Evolutionary conservation across 2,888 invertebrate genomes (phyloP), one percentile per base, ranked within the genome.

Genomic region (Leucophora obtusa): DNA sequence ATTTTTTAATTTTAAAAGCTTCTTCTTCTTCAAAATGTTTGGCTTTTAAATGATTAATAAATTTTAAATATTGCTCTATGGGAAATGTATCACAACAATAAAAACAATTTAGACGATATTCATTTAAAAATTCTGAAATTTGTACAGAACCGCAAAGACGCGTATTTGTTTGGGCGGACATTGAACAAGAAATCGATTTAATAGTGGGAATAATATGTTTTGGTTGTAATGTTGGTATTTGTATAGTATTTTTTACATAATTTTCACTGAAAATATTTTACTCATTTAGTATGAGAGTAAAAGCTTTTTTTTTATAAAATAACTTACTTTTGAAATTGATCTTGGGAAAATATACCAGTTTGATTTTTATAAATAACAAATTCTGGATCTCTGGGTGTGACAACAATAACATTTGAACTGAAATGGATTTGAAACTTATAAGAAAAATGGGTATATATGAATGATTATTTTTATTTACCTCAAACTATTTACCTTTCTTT

Each of bases 341-440:
- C 51, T 71, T 71, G 76, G 9, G 70, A 70, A 17, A 71, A 77
- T 18, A 77, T 21, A 18, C 70, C 76, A 15, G 76, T 77, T 54
- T 77, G 54, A 35, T 59, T 58, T 5, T 70, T 38, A 47, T 77
- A 77, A 33, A 77, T 65, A 11, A 15, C 17, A 21, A 59, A 77
- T 17, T 77, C 76, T 5, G 76, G 76, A 53, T 77, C 76, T 54
- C 59, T 70, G 18, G 76, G 76, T 24, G 76, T 77, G 9, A 77
- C 76, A 2, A 77, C 76, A 33, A 77, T 53, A 2, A 77, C 76
- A 43, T 77, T 77, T 43, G 38, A 51, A 15, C 76, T 77, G 24
- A 9, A 21, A 53, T 9, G 38, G 28, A 50, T 35, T 15, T 21
- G 43, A 47, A 47, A 59, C 50, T 9, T 28, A 6, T 28, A 28